Base-by-base conservation (phyloP, 2,888 invertebrate genomes). In the Rhodophaea formosa region DNA sequence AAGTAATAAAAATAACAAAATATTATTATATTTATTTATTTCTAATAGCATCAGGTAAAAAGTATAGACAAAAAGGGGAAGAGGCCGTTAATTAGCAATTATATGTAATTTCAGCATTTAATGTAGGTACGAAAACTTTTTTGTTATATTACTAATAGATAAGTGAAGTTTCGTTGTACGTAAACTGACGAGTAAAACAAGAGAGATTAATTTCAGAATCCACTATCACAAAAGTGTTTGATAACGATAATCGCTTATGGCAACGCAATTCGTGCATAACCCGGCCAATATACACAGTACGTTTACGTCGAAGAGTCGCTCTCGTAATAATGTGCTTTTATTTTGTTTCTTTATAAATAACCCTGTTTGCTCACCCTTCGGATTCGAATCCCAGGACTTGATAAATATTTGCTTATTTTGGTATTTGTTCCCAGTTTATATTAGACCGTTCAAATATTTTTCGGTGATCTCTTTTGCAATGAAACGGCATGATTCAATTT, bases 211-310 rank as follows among this genome's bases (percentile, higher is more conserved):
- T 39, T 39, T n/a, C n/a, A 39, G 39, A 64, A 66, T 60, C 63
- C 63, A 66, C 71, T 65, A 58, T 62, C 65, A 10, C 52, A 52
- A 57, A 54, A 49, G 46, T 53, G 58, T 35, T 30, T 64, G 71
- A 70, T 70, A 70, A 69, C 63, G 59, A 53, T 61, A 62, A 63
- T 60, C 64, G 61, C 30, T 60, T 58, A 65, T 62, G 65, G 62
- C 67, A 64, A 67, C 62, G 56, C 56, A 53, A 62, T 61, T 45
- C 52, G 1, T 43, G 8, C 16, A 42, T 16, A 57, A 58, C 59
- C 59, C 56, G 60, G 42, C 39, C 45, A 52, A 55, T 32, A 52
- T 51, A 39, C 15, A 53, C 53, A 42, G 15, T 39, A 42, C 42
- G 39, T 10, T 53, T 8, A 17, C 8, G 47, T 47, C n/a, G 39